Conservation (phyloP, 2,888 invertebrate species). For the Netelia virgata region DNA sequence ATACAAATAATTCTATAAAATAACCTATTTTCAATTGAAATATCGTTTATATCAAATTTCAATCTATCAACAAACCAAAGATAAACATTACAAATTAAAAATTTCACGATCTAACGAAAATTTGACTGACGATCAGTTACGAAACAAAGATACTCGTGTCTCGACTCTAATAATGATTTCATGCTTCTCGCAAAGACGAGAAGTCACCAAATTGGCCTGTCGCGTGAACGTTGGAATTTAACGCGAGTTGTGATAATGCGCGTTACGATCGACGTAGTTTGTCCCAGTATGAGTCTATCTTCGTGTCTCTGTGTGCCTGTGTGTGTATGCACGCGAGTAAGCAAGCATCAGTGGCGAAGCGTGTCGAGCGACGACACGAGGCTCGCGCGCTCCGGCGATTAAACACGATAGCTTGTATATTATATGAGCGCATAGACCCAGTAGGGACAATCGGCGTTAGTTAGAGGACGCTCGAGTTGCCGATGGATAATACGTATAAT, state of each 20-base stretch:
- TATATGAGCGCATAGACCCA: constrained; percentile 15
- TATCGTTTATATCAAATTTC: no score
- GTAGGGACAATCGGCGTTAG: constrained; percentile 73
- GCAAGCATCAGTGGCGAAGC: background rate
- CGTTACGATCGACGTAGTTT: no score
- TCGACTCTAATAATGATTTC: background rate
- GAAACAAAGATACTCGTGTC: background rate
- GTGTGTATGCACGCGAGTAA: no score
- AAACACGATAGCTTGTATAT: constrained; percentile 27
- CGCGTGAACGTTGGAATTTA: background rate
- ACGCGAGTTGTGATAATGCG: background rate
- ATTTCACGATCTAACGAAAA: no score
- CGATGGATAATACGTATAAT: constrained; percentile 79
- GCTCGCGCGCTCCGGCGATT: constrained; percentile 6
- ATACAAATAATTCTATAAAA: no score
- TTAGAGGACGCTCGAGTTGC: constrained; percentile 22
- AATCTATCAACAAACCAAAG: no score
- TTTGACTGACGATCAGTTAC: background rate
- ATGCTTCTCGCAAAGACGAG: background rate
- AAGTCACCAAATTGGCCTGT: constrained; percentile 2
- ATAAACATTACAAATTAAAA: no score
- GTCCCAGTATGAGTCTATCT: no score
- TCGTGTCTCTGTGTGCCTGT: no score
- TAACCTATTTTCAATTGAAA: no score
- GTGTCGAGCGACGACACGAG: background rate